These are phyloP conservation scores for Tachina grossa DNA, from an alignment of 2,888 invertebrate genomes.

Conservation along the genomic window DNA sequence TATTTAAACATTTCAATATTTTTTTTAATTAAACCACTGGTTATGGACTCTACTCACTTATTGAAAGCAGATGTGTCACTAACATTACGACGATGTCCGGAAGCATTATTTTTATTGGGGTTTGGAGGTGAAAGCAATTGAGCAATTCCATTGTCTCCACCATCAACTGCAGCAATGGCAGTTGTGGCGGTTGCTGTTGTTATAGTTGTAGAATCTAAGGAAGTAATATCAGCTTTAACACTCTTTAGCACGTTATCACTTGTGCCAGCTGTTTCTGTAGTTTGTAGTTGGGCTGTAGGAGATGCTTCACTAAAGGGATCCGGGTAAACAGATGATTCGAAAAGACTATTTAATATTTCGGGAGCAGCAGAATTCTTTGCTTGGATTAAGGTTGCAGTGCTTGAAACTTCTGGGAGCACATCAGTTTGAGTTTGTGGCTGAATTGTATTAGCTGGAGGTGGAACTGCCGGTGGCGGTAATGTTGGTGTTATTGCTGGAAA, in stretches of 20 bases:
- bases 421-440: conserved; percentile 63
- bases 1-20: neutral
- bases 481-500: conserved; percentile 79
- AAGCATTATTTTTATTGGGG: conserved; percentile 60
- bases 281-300: conserved; percentile 49
- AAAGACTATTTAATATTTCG: conserved; percentile 85
- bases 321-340: conserved; percentile 86
- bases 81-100: conserved; percentile 90
- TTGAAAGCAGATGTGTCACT: conserved; percentile 93
- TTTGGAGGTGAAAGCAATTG: conserved; percentile 80
- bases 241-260: conserved; percentile 63
- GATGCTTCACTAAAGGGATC: conserved; percentile 87
- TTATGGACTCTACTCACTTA: conserved; percentile 84
- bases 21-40: neutral
- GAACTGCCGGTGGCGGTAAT: conserved; percentile 71
- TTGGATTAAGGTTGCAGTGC: conserved; percentile 36
- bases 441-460: conserved; percentile 72
- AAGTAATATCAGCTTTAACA: conserved; percentile 53
- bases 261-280: conserved; percentile 43
- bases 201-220: conserved; percentile 71
- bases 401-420: conserved; percentile 38
- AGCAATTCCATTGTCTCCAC: conserved; percentile 54
- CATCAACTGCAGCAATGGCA: conserved; percentile 28
- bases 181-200: conserved; percentile 60
- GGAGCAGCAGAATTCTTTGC: conserved; percentile 65